Percentiles rank a stretch among this genome's conserved stretches.
These are phyloP conservation scores for Crematogaster levior DNA, from an alignment of 2,888 invertebrate species.

Conservation along the genomic window DNA sequence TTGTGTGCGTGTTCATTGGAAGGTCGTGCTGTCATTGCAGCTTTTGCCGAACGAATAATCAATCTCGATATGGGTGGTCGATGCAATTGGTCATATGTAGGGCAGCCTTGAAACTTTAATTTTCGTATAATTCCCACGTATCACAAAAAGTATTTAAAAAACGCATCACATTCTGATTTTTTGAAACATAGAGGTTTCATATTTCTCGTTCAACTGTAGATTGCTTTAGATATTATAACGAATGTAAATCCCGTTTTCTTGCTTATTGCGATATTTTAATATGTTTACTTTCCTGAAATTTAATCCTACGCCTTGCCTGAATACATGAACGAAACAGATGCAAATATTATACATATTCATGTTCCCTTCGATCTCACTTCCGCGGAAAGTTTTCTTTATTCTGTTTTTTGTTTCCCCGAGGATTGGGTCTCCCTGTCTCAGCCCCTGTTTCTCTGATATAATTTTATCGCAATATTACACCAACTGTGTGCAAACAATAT, in stretches of 20 bases:
- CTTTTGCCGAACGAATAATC: slow-evolving; percentile 53
- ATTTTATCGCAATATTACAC: slow-evolving; percentile 53
- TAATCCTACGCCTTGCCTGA: slow-evolving; percentile 33
- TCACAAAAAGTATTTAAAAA: neutral
- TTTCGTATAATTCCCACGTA: neutral
- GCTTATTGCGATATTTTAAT: slow-evolving; percentile 51
- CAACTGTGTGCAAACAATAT: slow-evolving; percentile 53
- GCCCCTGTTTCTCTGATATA: slow-evolving; percentile 53
- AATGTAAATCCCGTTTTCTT: slow-evolving; percentile 39
- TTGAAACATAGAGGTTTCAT: neutral
- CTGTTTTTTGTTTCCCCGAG: slow-evolving; percentile 22
- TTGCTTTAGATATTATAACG: slow-evolving; percentile 26
- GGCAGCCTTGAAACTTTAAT: neutral
- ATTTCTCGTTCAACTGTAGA: neutral
- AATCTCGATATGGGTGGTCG: slow-evolving; percentile 32
- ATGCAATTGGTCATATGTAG: slow-evolving; percentile 48
- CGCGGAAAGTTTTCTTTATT: slow-evolving; percentile 35
- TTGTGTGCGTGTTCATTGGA: neutral
- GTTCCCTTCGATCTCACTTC: slow-evolving; percentile 34
- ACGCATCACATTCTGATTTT: neutral
- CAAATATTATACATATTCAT: slow-evolving; percentile 78
- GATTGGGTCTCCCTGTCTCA: slow-evolving; percentile 3
- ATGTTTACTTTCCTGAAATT: slow-evolving; percentile 52
- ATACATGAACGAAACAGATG: slow-evolving; percentile 67
- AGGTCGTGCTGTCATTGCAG: slow-evolving; percentile 14